Conservation (phyloP, 2,888 invertebrate genomes). For the Pherbina coryleti region DNA sequence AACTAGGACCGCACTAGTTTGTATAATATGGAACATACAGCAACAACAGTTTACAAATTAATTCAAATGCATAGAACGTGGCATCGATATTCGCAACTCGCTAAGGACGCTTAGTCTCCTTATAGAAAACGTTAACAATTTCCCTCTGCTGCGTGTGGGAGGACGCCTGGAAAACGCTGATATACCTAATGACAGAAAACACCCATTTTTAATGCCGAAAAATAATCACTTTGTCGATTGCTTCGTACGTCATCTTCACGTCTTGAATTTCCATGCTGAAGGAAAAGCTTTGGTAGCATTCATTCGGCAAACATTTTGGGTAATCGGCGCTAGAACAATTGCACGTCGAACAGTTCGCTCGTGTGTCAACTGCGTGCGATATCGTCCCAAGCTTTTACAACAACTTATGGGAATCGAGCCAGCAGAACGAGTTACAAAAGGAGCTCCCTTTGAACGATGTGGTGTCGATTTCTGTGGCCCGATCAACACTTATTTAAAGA, state of each 20-base stretch:
- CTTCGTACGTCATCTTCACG: slow-evolving; percentile 25
- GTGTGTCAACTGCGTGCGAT: slow-evolving; percentile 18
- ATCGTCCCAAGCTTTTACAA: slow-evolving; percentile 4
- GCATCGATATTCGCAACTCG: neutral
- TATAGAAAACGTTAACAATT: neutral
- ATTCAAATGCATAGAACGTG: neutral
- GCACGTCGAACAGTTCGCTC: slow-evolving; percentile 6
- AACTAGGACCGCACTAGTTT: neutral
- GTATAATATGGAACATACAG: slow-evolving; percentile 28
- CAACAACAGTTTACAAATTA: slow-evolving; percentile 14
- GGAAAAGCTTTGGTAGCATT: slow-evolving; percentile 37
- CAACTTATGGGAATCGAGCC: slow-evolving; percentile 19
- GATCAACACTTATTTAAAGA: slow-evolving; percentile 32
- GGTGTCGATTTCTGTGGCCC: slow-evolving; percentile 33
- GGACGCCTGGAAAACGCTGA: neutral
- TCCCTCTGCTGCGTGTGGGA: too few relatives aligned
- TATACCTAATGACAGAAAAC: slow-evolving; percentile 17
- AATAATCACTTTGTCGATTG: slow-evolving; percentile 8
- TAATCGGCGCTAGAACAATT: slow-evolving; percentile 21
- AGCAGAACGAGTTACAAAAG: slow-evolving; percentile 9
- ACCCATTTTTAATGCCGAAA: slow-evolving; percentile 20
- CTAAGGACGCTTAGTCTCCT: slow-evolving; percentile 17
- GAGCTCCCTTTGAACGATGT: slow-evolving; percentile 25
- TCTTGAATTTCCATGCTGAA: slow-evolving; percentile 36
- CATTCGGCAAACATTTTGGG: slow-evolving; percentile 36